These are phyloP conservation scores for Drosophila trapezifrons DNA, from an alignment of 1,140 invertebrate species.

Conservation along the genomic window DNA sequence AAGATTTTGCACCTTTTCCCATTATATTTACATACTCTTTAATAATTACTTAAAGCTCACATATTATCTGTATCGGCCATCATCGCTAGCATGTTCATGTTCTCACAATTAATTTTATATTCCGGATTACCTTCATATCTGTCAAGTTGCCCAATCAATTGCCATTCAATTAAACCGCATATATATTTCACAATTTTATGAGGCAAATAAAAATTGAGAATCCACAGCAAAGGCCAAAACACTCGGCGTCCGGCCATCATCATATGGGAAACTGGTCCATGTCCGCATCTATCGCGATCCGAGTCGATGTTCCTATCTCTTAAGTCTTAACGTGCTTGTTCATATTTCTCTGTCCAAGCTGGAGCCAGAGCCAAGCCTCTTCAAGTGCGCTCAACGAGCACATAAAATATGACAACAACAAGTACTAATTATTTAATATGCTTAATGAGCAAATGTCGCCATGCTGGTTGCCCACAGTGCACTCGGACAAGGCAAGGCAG, in stretches of 20 bases:
- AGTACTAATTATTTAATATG: constrained; percentile 80
- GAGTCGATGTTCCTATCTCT: constrained; percentile 31
- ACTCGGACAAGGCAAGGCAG: constrained; percentile 19
- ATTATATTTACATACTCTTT: not conserved
- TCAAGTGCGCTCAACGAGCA: constrained; percentile 59
- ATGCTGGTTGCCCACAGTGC: constrained; percentile 59
- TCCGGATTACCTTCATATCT: constrained; percentile 38
- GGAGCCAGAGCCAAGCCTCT: constrained; percentile 52
- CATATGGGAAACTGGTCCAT: constrained; percentile 64
- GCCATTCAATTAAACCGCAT: constrained; percentile 59
- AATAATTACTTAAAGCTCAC: not conserved
- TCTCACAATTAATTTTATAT: constrained; percentile 20
- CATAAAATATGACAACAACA: constrained; percentile 78
- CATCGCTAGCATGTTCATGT: not conserved
- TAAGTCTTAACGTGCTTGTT: constrained; percentile 23
- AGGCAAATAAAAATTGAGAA: constrained; percentile 30
- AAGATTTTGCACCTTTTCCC: not conserved
- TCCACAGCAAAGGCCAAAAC: constrained; percentile 45
- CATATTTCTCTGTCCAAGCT: constrained; percentile 15
- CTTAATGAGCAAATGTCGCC: constrained; percentile 79
- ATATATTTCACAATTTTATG: constrained; percentile 50
- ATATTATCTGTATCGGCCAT: not conserved
- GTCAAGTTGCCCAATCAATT: constrained; percentile 42
- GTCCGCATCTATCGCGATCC: constrained; percentile 37
- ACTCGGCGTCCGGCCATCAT: constrained; percentile 19